phyloP scores from a whole-genome alignment of 2,113 vertebrate species.

The Regulus satrapa region DNA sequence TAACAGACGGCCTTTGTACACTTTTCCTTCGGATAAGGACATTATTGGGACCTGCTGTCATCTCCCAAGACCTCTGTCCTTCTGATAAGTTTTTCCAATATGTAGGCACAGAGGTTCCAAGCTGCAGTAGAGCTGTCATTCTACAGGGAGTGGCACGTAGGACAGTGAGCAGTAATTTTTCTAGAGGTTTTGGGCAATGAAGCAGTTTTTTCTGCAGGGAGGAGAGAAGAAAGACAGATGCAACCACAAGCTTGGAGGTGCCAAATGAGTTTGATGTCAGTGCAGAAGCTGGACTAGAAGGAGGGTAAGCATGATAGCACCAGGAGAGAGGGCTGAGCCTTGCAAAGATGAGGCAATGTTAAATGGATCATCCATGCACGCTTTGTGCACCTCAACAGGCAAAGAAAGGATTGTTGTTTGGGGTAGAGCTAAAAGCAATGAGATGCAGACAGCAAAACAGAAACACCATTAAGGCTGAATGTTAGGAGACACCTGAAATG shows the following conservation, averaged over 20 bases:
- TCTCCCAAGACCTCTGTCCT: background rate
- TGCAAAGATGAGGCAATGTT: background rate
- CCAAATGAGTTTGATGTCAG: background rate
- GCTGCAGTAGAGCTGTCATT: background rate
- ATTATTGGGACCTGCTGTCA: background rate
- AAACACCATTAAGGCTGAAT: background rate
- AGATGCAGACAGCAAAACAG: background rate
- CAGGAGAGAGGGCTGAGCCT: background rate
- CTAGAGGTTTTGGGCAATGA: background rate
- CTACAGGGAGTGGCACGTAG: fast-evolving
- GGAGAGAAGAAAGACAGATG: background rate
- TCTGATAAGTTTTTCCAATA: background rate
- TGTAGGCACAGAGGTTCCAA: fast-evolving
- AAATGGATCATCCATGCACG: background rate
- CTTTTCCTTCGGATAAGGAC: background rate
- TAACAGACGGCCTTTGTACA: background rate
- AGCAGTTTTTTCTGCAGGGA: background rate
- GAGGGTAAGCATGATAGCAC: background rate
- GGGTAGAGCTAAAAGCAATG: background rate
- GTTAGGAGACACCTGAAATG: background rate
- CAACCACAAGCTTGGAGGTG: background rate
- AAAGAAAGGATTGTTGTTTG: background rate
- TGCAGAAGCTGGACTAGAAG: background rate
- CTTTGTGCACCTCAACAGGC: background rate
- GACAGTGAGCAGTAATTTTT: background rate